Evolutionary conservation across 2,797 vertebrate species (phyloP).

Genomic region (Falco peregrinus): DNA sequence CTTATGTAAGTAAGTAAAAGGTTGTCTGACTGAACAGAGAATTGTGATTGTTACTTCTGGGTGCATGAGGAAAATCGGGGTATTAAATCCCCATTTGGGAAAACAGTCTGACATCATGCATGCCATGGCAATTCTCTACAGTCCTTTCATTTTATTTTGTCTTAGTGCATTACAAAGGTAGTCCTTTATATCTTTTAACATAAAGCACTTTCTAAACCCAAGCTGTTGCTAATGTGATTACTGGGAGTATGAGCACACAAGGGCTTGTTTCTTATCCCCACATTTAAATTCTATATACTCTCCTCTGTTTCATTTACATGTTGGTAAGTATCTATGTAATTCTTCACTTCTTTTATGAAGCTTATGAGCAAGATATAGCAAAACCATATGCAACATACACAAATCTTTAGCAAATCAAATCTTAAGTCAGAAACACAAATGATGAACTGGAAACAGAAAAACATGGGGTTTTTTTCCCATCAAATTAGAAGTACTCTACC

Average conservation of each 20-base stretch:
- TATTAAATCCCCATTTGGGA: neutral
- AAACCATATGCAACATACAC: neutral
- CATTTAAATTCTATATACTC: conserved; percentile 6
- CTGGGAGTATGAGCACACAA: neutral
- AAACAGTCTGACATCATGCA: neutral
- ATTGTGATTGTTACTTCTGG: neutral
- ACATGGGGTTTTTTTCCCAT: neutral
- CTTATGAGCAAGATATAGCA: neutral
- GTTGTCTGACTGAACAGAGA: neutral
- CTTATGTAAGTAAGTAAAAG: neutral
- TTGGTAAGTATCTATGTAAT: conserved; percentile 1
- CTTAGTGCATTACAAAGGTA: neutral
- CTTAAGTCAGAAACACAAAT: neutral
- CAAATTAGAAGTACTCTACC: neutral
- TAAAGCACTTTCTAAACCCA: neutral
- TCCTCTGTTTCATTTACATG: conserved; percentile 22
- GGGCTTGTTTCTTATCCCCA: neutral
- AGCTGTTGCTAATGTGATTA: conserved; percentile 5
- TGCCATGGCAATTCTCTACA: conserved; percentile 11
- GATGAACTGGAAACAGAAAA: neutral
- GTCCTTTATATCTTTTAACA: neutral
- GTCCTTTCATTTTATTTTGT: conserved; percentile 13
- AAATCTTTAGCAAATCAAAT: conserved; percentile 1
- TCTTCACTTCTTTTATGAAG: conserved; percentile 22
- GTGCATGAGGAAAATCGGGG: neutral